Percentiles rank a stretch among this genome's conserved stretches.
Evolutionary conservation across 2,888 invertebrate species (phyloP).

Genomic region (Sinohyriopsis cumingii): DNA sequence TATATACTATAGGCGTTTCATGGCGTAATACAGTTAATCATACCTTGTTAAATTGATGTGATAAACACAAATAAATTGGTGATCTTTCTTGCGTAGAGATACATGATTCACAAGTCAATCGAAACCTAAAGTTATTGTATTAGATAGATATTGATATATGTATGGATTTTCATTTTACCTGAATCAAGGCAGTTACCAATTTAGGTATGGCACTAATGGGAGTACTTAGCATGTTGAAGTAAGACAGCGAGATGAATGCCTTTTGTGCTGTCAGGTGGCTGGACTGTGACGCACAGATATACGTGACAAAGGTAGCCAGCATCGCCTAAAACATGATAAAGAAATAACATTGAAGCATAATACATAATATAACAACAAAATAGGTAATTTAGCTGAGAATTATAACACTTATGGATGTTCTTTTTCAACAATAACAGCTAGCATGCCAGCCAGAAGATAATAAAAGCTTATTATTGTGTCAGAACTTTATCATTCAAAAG

Average conservation of each 20-base stretch:
- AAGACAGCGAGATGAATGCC: slow-evolving; percentile 80
- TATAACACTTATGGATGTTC: neutral
- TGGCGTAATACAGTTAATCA: too few relatives aligned
- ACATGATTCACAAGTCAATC: too few relatives aligned
- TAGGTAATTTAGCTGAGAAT: neutral
- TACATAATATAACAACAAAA: neutral
- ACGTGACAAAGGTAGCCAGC: slow-evolving; percentile 63
- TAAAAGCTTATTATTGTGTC: too few relatives aligned
- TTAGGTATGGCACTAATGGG: slow-evolving; percentile 78
- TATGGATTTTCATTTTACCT: too few relatives aligned
- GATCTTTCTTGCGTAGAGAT: too few relatives aligned
- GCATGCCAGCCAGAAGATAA: too few relatives aligned
- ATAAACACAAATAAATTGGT: too few relatives aligned
- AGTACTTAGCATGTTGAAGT: slow-evolving; percentile 76
- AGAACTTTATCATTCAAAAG: too few relatives aligned
- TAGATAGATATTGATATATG: too few relatives aligned
- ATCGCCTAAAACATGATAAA: slow-evolving; percentile 14
- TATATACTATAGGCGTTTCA: too few relatives aligned
- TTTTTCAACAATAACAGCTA: neutral
- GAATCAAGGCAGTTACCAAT: too few relatives aligned
- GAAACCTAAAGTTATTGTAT: too few relatives aligned
- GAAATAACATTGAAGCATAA: neutral
- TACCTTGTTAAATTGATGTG: neutral
- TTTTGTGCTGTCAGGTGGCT: slow-evolving; percentile 88
- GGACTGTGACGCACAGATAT: slow-evolving; percentile 83